These are phyloP conservation scores for Polylopha cassiicola DNA, from an alignment of 2,888 invertebrate genomes.

Conservation along the genomic window DNA sequence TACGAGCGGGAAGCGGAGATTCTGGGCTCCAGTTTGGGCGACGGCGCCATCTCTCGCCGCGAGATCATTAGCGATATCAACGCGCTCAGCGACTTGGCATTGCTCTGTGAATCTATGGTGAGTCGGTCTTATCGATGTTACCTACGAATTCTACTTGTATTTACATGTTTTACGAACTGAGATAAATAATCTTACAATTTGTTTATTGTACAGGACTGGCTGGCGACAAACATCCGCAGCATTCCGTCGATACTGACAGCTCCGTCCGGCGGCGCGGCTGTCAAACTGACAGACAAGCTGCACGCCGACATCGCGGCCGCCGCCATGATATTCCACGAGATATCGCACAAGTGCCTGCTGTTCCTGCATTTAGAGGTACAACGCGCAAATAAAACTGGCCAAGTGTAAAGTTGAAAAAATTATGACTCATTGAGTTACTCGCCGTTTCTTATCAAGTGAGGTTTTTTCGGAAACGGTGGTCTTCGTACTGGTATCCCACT, in stretches of 20 bases:
- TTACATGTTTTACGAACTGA: too few relatives aligned
- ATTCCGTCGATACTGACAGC: slow-evolving; percentile 43
- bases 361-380: slow-evolving; percentile 96
- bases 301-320: slow-evolving; percentile 81
- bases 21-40: slow-evolving; percentile 92
- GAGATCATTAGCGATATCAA: slow-evolving; percentile 92
- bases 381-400: too few relatives aligned
- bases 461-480: too few relatives aligned
- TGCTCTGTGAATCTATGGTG: slow-evolving; percentile 94
- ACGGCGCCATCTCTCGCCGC: slow-evolving; percentile 87
- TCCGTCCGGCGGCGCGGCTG: slow-evolving; percentile 31
- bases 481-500: too few relatives aligned
- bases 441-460: too few relatives aligned
- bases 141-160: too few relatives aligned
- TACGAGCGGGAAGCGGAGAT: slow-evolving; percentile 92
- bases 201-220: slow-evolving; percentile 90
- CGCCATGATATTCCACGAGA: slow-evolving; percentile 89
- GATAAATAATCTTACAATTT: too few relatives aligned
- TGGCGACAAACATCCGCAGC: slow-evolving; percentile 58
- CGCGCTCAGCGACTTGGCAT: slow-evolving; percentile 89
- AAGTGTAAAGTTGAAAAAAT: too few relatives aligned
- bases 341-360: slow-evolving; percentile 93
- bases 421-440: too few relatives aligned
- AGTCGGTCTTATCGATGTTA: too few relatives aligned
- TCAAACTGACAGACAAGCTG: slow-evolving; percentile 76